Evolutionary conservation across 2,888 invertebrate genomes (phyloP).

Genomic region (Chorisops tibialis): DNA sequence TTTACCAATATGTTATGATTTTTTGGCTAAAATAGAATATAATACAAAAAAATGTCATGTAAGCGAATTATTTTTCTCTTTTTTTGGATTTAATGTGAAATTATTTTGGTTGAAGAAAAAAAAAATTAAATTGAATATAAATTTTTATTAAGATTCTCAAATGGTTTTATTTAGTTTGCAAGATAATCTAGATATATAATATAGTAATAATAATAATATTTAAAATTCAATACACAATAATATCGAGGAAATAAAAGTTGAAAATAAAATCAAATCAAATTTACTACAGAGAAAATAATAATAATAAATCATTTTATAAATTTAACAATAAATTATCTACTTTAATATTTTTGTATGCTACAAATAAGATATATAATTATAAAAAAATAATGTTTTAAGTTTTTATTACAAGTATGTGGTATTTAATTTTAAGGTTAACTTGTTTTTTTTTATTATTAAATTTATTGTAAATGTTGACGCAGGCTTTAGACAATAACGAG

Average conservation of each 20-base stretch:
- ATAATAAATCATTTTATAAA: not conserved
- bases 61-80: slow-evolving; percentile 28
- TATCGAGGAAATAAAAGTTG: not conserved
- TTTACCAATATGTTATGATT: slow-evolving; percentile 54
- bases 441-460: no score
- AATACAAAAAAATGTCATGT: slow-evolving; percentile 32
- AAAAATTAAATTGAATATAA: not conserved
- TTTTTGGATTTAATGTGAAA: slow-evolving; percentile 5
- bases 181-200: not conserved
- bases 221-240: not conserved
- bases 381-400: not conserved
- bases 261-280: not conserved
- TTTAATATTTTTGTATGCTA: not conserved
- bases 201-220: not conserved
- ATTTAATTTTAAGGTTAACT: no score
- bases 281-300: not conserved
- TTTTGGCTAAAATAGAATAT: slow-evolving; percentile 45
- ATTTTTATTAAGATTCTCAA: no score
- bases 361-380: not conserved
- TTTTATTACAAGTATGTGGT: no score
- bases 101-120: not conserved
- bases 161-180: not conserved
- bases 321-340: not conserved
- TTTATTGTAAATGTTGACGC: no score
- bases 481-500: no score